Conservation (phyloP, 2,888 invertebrate species). For the Scaptomyza reducta region DNA sequence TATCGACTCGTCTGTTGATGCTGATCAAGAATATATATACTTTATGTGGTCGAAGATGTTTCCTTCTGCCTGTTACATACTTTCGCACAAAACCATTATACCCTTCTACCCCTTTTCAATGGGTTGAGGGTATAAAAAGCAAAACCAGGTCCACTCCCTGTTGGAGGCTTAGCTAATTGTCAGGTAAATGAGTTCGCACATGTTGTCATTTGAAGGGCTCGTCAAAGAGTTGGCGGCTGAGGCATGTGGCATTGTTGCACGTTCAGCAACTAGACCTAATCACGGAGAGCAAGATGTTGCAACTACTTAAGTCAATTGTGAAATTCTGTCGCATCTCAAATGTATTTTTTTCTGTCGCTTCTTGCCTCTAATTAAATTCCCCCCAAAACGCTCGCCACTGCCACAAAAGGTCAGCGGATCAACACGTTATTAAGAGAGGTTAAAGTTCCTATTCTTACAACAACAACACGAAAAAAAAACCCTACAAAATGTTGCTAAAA, state of each 20-base stretch:
- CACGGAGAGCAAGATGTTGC: neutral
- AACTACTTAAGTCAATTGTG: conserved; percentile 25
- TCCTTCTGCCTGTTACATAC: too few relatives aligned
- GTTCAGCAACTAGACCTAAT: conserved; percentile 21
- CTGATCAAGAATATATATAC: too few relatives aligned
- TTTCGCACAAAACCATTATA: too few relatives aligned
- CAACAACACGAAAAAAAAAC: neutral
- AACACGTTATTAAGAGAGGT: conserved; percentile 27
- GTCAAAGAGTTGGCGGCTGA: conserved; percentile 44
- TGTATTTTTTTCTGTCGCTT: neutral
- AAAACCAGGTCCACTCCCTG: neutral
- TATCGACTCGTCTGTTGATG: too few relatives aligned
- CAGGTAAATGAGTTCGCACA: conserved; percentile 50
- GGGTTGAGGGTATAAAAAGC: too few relatives aligned
- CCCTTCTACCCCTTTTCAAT: too few relatives aligned
- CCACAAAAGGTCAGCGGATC: conserved; percentile 55
- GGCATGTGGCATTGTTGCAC: conserved; percentile 59
- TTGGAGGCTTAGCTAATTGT: conserved; percentile 33
- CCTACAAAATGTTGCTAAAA: conserved; percentile 42
- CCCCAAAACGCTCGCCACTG: conserved; percentile 1
- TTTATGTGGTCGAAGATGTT: too few relatives aligned
- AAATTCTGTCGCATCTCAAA: conserved; percentile 24
- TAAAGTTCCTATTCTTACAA: conserved; percentile 8
- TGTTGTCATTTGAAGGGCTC: conserved; percentile 62
- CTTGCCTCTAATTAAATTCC: conserved; percentile 63